These are phyloP conservation scores for Gopherus flavomarginatus DNA, from an alignment of 2,113 vertebrate genomes.

Conservation along the genomic window DNA sequence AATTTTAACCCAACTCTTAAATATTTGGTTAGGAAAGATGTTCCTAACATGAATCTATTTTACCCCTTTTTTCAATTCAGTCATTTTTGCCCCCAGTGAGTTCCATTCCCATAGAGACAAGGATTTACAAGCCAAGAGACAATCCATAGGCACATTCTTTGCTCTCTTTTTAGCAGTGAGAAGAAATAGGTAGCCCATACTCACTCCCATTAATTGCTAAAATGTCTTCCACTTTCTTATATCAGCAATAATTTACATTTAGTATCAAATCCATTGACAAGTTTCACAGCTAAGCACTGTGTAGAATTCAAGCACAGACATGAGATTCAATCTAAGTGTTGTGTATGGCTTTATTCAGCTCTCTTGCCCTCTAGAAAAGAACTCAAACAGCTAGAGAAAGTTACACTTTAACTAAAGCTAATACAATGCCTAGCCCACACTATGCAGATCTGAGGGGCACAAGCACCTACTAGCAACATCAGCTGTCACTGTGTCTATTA, in stretches of 20 bases:
- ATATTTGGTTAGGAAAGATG: background rate
- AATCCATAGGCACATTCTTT: slow-evolving; percentile 13
- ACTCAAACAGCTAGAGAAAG: background rate
- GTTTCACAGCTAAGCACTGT: background rate
- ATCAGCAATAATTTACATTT: slow-evolving; percentile 44
- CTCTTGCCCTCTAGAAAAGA: background rate
- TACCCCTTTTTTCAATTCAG: background rate
- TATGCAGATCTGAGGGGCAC: rapidly evolving
- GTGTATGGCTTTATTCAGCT: background rate
- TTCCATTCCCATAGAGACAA: background rate
- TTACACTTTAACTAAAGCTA: background rate
- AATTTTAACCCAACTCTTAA: background rate
- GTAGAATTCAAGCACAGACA: background rate
- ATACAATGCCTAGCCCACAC: rapidly evolving
- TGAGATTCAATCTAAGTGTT: background rate
- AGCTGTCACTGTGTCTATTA: rapidly evolving
- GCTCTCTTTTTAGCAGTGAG: slow-evolving; percentile 42
- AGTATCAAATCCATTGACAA: slow-evolving; percentile 34
- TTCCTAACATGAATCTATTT: slow-evolving; percentile 16
- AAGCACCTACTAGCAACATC: background rate
- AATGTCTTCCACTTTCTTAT: slow-evolving; percentile 25
- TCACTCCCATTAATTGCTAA: slow-evolving; percentile 46
- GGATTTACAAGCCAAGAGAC: background rate
- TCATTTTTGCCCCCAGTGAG: background rate
- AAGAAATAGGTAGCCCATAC: slow-evolving; percentile 59